Evolutionary conservation across 2,797 vertebrate genomes (phyloP).

Genomic region (Crypturellus tataupa): DNA sequence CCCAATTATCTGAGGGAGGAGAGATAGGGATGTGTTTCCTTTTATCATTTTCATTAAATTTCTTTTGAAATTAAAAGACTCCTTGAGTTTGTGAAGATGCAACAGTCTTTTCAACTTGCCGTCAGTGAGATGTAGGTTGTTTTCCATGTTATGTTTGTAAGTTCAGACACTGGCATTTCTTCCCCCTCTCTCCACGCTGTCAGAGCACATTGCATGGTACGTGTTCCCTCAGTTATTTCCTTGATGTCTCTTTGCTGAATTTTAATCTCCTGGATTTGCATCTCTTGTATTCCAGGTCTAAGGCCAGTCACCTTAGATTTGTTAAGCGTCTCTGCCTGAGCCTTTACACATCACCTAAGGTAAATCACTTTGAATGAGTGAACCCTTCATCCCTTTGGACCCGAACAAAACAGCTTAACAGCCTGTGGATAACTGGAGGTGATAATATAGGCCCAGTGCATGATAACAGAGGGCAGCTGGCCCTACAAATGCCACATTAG

Average conservation of each 20-base stretch:
- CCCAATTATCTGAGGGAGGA: constrained; percentile 68
- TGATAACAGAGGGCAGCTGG: not conserved
- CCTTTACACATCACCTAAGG: not conserved
- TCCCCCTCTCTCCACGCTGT: not conserved
- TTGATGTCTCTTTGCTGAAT: not conserved
- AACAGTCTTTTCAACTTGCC: constrained; percentile 56
- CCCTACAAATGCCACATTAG: not conserved
- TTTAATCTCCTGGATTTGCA: not conserved
- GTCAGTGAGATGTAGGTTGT: not conserved
- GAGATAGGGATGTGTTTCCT: constrained; percentile 45
- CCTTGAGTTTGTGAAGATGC: constrained; percentile 49
- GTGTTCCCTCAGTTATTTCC: not conserved
- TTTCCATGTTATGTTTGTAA: not conserved
- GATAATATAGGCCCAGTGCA: accelerated
- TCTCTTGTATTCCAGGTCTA: constrained; percentile 14
- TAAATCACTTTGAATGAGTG: not conserved
- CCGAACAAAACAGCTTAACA: accelerated
- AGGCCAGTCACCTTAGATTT: not conserved
- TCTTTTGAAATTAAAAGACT: constrained; percentile 67
- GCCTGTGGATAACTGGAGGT: not conserved
- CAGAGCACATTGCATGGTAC: not conserved
- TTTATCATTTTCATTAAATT: constrained; percentile 71
- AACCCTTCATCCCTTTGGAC: not conserved
- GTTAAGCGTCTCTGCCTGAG: not conserved
- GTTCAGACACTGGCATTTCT: not conserved